Percentiles rank a stretch among this genome's conserved stretches.
phyloP scores from a whole-genome alignment of 2,888 invertebrate species.

The Pristionchus japonicus region DNA sequence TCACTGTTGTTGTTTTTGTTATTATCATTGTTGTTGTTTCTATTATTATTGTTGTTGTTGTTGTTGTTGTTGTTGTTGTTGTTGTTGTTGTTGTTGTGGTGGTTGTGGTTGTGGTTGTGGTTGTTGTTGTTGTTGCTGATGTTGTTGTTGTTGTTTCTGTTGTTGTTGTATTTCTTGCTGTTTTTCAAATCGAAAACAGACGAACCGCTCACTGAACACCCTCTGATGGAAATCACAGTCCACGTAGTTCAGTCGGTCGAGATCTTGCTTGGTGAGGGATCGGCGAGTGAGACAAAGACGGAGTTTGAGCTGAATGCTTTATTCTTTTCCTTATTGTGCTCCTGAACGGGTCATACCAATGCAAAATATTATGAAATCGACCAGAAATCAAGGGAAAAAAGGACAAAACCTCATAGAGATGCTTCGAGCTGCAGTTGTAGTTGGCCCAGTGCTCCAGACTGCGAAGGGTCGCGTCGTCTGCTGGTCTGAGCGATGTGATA shows the following conservation, averaged over 20 bases:
- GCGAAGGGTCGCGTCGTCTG: neutral
- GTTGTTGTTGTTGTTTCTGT: too few species aligned
- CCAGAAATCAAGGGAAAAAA: too few species aligned
- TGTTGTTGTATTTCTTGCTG: too few species aligned
- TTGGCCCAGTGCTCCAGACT: constrained; percentile 54
- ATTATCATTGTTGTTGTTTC: neutral
- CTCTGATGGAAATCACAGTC: constrained; percentile 48
- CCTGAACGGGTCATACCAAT: too few species aligned
- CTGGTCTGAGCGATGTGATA: neutral
- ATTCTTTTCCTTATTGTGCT: too few species aligned
- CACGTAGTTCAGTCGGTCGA: constrained; percentile 52
- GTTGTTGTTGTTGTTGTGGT: too few species aligned
- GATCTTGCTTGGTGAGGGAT: constrained; percentile 50
- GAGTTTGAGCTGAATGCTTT: neutral
- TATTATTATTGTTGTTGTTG: too few species aligned
- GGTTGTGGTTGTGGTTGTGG: too few species aligned
- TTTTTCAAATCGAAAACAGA: neutral
- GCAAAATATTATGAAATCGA: too few species aligned
- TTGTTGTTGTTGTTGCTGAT: too few species aligned
- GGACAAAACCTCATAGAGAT: constrained; percentile 55
- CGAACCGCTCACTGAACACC: constrained; percentile 47
- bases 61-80: too few species aligned
- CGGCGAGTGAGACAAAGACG: constrained; percentile 42
- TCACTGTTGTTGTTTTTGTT: neutral
- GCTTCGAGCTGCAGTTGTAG: constrained; percentile 59